These are phyloP conservation scores for Chalcis sispes DNA, from an alignment of 2,888 invertebrate species.

Conservation along the genomic window DNA sequence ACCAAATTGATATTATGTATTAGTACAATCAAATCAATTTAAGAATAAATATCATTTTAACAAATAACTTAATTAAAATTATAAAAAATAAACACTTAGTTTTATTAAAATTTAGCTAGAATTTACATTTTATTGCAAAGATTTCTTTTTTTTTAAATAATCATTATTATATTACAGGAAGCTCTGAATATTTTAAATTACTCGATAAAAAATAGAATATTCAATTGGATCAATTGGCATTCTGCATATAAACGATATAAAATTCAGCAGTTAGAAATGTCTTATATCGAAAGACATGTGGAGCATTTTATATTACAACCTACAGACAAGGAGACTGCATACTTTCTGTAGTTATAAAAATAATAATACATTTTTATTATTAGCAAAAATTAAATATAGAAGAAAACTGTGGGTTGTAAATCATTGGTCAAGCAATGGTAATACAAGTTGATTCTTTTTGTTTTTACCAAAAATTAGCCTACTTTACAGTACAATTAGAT, in stretches of 20 bases:
- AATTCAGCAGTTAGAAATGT: constrained; percentile 45
- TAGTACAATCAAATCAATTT: too few relatives aligned
- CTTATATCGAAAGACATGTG: constrained; percentile 38
- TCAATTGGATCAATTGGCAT: constrained; percentile 47
- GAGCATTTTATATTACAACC: constrained; percentile 42
- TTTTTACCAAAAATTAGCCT: constrained; percentile 42
- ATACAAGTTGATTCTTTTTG: constrained; percentile 10
- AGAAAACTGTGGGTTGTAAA: constrained; percentile 34
- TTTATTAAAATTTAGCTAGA: too few relatives aligned
- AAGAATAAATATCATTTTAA: too few relatives aligned
- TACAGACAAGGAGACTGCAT: constrained; percentile 48
- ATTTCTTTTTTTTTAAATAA: background rate
- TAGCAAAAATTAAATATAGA: constrained; percentile 6
- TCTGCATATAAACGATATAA: constrained; percentile 32
- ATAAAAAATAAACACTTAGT: too few relatives aligned
- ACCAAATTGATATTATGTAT: too few relatives aligned
- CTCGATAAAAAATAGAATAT: constrained; percentile 26
- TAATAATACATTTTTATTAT: constrained; percentile 49
- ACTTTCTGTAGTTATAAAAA: constrained; percentile 44
- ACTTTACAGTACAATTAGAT: constrained; percentile 47
- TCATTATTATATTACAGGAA: constrained; percentile 37
- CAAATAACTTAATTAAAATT: too few relatives aligned
- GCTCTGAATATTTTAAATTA: constrained; percentile 31
- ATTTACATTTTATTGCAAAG: too few relatives aligned
- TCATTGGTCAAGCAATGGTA: constrained; percentile 34